Evolutionary conservation across 2,113 vertebrate genomes (phyloP).

Genomic region (Oceanites oceanicus): DNA sequence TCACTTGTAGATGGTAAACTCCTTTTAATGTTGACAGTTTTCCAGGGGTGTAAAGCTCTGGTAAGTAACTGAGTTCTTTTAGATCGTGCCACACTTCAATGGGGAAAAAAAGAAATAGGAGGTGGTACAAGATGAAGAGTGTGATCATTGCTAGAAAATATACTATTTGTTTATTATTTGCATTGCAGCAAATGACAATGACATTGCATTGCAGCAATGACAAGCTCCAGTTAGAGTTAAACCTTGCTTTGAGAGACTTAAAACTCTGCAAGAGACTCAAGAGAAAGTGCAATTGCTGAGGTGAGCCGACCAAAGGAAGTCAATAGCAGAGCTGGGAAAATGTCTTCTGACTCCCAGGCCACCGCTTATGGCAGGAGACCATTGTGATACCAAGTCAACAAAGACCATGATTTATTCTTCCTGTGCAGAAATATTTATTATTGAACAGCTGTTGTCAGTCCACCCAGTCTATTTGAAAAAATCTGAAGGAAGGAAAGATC

Average conservation of each 20-base stretch:
- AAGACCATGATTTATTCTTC: background rate
- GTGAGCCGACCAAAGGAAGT: background rate
- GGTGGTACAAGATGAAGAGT: background rate
- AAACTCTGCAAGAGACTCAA: background rate
- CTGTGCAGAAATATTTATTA: background rate
- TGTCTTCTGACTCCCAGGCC: background rate
- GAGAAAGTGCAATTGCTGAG: background rate
- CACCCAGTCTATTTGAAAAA: background rate
- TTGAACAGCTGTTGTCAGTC: background rate
- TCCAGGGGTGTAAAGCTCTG: background rate
- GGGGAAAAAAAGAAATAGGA: accelerated
- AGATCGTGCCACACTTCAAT: background rate
- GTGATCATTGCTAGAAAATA: background rate
- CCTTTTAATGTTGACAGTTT: background rate
- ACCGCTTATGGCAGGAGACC: background rate
- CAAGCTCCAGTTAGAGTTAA: background rate
- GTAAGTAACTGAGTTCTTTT: background rate
- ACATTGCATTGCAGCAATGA: background rate
- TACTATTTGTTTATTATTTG: background rate
- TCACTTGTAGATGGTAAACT: background rate
- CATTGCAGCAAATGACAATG: background rate
- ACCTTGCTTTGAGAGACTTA: background rate
- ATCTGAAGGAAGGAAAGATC: background rate
- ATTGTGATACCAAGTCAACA: background rate
- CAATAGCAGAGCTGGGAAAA: background rate